These are phyloP conservation scores for Pluvianellus socialis DNA, from an alignment of 2,113 vertebrate species.

Conservation along the genomic window DNA sequence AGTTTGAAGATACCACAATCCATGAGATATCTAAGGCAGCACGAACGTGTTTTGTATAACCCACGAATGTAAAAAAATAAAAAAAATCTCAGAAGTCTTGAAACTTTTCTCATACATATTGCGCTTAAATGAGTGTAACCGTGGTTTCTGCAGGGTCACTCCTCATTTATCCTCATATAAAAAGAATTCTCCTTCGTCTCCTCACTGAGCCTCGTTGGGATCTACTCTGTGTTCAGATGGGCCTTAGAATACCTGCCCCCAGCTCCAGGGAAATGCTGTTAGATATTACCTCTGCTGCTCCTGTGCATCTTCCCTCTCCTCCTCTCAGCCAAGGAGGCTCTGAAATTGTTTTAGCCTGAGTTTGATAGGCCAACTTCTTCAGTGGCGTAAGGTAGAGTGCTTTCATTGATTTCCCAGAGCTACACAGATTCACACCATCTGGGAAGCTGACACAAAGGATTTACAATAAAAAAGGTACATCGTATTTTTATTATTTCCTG, in stretches of 20 bases:
- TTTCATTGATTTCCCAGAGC: background rate
- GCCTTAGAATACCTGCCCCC: background rate
- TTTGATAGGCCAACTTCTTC: background rate
- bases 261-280: background rate
- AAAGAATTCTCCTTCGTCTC: background rate
- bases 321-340: background rate
- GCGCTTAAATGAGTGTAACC: background rate
- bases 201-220: background rate
- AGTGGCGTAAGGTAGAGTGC: background rate
- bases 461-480: slow-evolving; percentile 5
- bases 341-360: background rate
- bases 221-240: background rate
- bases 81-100: background rate
- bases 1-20: slow-evolving; percentile 10
- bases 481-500: background rate
- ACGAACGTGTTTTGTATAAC: background rate
- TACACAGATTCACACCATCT: background rate
- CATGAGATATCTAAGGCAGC: background rate
- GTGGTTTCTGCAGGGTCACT: background rate
- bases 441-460: background rate
- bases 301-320: background rate
- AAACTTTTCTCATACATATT: background rate
- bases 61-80: background rate
- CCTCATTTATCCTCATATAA: background rate
- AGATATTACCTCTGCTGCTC: background rate